Percentiles rank a stretch among this genome's conserved stretches.
Evolutionary conservation across 2,113 vertebrate species (phyloP).

Genomic region (Leptocoma aspasia): DNA sequence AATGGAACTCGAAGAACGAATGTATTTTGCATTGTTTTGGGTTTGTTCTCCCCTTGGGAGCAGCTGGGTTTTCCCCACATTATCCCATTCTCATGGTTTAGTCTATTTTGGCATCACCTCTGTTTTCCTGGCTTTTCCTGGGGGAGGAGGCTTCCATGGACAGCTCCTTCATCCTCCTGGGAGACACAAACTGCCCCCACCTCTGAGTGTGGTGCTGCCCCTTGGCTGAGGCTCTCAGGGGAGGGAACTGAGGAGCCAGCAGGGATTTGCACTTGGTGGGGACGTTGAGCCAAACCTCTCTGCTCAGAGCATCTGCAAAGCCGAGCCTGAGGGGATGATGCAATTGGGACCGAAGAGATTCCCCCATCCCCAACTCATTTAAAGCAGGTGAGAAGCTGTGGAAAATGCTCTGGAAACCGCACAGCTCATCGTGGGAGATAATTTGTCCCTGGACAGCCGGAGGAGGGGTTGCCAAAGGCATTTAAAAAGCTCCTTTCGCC

Average conservation of each 20-base stretch:
- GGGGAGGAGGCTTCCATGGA: accelerated
- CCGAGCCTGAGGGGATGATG: background rate
- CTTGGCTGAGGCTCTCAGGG: accelerated
- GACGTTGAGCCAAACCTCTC: accelerated
- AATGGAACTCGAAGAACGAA: background rate
- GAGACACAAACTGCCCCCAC: background rate
- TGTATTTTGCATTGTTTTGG: background rate
- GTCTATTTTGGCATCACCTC: background rate
- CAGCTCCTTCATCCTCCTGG: background rate
- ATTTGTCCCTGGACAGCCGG: background rate
- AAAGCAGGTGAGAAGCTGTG: slow-evolving; percentile 10
- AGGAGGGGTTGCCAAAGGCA: background rate
- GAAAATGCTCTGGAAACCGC: background rate
- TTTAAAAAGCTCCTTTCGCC: background rate
- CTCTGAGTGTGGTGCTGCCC: accelerated
- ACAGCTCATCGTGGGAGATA: background rate
- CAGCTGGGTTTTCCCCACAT: background rate
- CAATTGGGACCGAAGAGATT: accelerated
- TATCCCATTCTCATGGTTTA: background rate
- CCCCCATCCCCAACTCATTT: background rate
- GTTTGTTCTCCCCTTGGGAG: background rate
- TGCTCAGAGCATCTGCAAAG: background rate
- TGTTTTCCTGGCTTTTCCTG: background rate
- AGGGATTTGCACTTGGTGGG: background rate
- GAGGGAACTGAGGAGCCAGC: background rate